These are phyloP conservation scores for Hirtodrosophila confusa DNA, from an alignment of 2,888 invertebrate genomes.

Conservation along the genomic window DNA sequence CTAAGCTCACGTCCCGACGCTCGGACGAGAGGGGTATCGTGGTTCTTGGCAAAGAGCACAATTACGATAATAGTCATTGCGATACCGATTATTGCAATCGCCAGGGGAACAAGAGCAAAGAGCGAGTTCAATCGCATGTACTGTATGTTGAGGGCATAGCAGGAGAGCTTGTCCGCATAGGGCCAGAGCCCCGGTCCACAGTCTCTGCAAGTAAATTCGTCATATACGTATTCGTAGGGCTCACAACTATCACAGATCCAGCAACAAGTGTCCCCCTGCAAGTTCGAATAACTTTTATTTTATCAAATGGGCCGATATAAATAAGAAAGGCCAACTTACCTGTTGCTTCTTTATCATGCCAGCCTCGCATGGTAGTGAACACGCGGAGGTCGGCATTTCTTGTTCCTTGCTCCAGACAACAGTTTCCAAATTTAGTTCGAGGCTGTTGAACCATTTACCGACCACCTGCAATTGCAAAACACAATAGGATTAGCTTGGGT, in stretches of 20 bases:
- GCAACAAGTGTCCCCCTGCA: slow-evolving; percentile 89
- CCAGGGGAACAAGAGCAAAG: slow-evolving; percentile 87
- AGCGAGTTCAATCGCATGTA: slow-evolving; percentile 88
- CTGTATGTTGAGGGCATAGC: slow-evolving; percentile 87
- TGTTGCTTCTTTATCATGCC: slow-evolving; percentile 89
- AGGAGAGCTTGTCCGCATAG: slow-evolving; percentile 86
- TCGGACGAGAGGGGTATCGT: slow-evolving; percentile 90
- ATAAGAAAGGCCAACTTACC: slow-evolving; percentile 64
- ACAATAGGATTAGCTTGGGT: too few species aligned
- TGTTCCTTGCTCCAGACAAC: slow-evolving; percentile 86
- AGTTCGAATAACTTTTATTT: neutral
- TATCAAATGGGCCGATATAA: too few species aligned
- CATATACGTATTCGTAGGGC: slow-evolving; percentile 87
- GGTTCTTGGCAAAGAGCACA: slow-evolving; percentile 87
- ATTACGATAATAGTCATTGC: slow-evolving; percentile 87
- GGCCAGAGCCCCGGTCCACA: slow-evolving; percentile 88
- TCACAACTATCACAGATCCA: slow-evolving; percentile 91
- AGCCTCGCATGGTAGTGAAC: slow-evolving; percentile 88
- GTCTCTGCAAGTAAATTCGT: slow-evolving; percentile 88
- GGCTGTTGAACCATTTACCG: slow-evolving; percentile 87
- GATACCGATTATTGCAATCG: slow-evolving; percentile 87
- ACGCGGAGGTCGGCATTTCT: slow-evolving; percentile 88
- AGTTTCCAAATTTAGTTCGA: slow-evolving; percentile 84
- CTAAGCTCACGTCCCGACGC: slow-evolving; percentile 91
- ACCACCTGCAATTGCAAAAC: slow-evolving; percentile 84